phyloP scores from a whole-genome alignment of 2,797 vertebrate species.

The Pangasius macronema region DNA sequence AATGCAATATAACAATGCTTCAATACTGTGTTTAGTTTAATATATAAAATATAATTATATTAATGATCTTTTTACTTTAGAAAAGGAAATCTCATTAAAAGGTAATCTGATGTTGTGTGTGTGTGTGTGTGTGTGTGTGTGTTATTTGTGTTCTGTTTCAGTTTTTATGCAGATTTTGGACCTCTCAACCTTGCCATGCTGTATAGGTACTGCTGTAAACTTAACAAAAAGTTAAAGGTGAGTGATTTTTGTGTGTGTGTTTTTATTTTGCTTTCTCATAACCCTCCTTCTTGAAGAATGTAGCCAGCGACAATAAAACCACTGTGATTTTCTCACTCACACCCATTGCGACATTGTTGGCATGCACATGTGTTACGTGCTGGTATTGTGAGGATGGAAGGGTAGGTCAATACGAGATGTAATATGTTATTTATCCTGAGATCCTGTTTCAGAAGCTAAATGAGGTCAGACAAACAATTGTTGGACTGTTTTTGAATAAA shows the following conservation, averaged over 20 bases:
- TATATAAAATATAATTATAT: not conserved
- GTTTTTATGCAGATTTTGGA: constrained; percentile 92
- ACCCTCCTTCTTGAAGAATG: constrained; percentile 58
- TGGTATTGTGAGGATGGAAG: constrained; percentile 10
- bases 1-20: too few relatives aligned
- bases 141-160: constrained; percentile 55
- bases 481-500: not conserved
- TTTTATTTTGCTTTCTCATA: constrained; percentile 19
- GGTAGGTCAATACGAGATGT: constrained; percentile 9
- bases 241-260: constrained; percentile 59
- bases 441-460: not conserved
- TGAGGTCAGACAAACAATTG: not conserved
- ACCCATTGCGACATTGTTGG: constrained; percentile 30
- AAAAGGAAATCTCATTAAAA: too few relatives aligned
- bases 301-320: constrained; percentile 27
- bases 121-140: too few relatives aligned
- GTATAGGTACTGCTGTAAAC: constrained; percentile 95
- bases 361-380: constrained; percentile 22
- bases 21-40: too few relatives aligned
- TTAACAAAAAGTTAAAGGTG: constrained; percentile 98
- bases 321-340: constrained; percentile 37
- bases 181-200: constrained; percentile 90
- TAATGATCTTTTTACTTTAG: not conserved
- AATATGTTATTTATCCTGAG: constrained; percentile 19
- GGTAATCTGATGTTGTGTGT: not conserved